phyloP scores from a whole-genome alignment of 2,113 vertebrate species.

The Coracopsis vasa region DNA sequence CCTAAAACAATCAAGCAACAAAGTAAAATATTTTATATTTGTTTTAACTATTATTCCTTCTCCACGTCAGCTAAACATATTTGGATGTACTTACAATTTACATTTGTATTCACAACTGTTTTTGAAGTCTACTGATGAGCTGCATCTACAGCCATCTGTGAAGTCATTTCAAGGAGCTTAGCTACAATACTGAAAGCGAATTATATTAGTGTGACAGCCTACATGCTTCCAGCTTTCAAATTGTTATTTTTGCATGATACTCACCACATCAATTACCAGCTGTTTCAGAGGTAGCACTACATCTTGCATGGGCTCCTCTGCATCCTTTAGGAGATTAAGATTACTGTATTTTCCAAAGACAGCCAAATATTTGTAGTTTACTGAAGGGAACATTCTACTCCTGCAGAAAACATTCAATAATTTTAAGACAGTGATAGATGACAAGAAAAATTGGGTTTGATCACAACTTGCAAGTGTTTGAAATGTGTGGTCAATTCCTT shows the following conservation, averaged over 20 bases:
- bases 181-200: neutral
- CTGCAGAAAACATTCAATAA: neutral
- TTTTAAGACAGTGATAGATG: neutral
- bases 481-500: neutral
- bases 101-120: neutral
- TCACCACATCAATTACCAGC: neutral
- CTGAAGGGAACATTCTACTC: fast-evolving
- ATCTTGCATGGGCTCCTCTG: neutral
- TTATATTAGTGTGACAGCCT: neutral
- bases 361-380: neutral
- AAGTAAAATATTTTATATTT: neutral
- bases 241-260: neutral
- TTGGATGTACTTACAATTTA: neutral
- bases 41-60: neutral
- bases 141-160: neutral
- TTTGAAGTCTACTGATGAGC: neutral
- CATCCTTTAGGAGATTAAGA: neutral
- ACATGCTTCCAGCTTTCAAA: neutral
- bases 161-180: neutral
- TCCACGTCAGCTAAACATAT: neutral
- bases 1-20: neutral
- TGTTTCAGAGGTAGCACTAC: neutral
- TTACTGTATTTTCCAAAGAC: neutral
- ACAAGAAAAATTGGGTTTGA: fast-evolving
- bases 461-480: neutral